phyloP scores from a whole-genome alignment of 2,113 vertebrate species.

The Genyomyrus donnyi region DNA sequence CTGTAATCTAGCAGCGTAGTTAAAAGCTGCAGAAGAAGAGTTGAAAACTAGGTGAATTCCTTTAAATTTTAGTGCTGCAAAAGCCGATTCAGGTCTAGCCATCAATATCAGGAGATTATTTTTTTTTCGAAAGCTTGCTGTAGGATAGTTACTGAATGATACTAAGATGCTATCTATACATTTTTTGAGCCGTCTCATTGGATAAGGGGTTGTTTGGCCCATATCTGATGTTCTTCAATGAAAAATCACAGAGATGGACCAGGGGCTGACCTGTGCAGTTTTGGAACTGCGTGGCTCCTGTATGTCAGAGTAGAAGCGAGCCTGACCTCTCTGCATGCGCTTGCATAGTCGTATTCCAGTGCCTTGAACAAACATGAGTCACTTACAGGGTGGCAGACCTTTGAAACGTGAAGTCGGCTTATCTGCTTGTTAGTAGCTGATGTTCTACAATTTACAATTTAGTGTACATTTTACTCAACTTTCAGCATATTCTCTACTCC shows the following conservation, averaged over 20 bases:
- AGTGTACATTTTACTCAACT: background rate
- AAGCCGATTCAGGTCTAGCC: constrained; percentile 54
- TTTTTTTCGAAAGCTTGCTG: constrained; percentile 33
- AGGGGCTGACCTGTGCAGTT: background rate
- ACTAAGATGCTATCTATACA: background rate
- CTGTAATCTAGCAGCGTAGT: background rate
- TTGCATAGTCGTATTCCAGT: background rate
- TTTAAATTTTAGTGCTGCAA: constrained; percentile 39
- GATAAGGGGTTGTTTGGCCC: background rate
- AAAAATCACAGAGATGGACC: background rate
- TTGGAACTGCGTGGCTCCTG: background rate
- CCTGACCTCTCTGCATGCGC: background rate
- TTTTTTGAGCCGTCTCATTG: background rate
- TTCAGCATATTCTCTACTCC: background rate
- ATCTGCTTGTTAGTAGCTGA: background rate
- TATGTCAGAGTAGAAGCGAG: background rate
- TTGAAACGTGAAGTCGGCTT: background rate
- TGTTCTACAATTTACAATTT: background rate
- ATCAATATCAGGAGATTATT: constrained; percentile 51
- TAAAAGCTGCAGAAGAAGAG: background rate
- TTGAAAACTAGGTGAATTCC: background rate
- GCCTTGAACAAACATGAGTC: background rate
- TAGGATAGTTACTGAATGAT: background rate
- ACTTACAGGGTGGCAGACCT: background rate
- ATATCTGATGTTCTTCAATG: background rate